Evolutionary conservation across 2,113 vertebrate genomes (phyloP).

Genomic region (Antigone vipio): DNA sequence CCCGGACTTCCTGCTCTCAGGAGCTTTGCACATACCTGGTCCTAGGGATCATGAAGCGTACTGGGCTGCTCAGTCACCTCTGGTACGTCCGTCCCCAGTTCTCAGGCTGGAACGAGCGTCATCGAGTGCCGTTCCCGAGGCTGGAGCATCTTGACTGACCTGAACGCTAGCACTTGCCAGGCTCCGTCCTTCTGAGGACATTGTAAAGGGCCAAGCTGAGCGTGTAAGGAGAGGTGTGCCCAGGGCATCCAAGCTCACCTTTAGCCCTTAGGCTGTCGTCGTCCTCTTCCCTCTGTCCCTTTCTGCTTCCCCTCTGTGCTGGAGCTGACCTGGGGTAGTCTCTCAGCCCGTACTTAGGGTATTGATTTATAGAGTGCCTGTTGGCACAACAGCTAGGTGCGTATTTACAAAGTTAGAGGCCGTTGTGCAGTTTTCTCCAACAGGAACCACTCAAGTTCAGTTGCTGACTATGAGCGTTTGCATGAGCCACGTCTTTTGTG

Average conservation of each 20-base stretch:
- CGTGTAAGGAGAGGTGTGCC: fast-evolving
- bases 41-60: background rate
- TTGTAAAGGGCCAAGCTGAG: background rate
- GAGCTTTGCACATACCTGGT: background rate
- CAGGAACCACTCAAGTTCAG: background rate
- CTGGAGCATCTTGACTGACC: background rate
- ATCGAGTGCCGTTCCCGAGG: background rate
- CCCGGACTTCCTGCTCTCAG: fast-evolving
- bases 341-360: background rate
- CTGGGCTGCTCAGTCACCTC: background rate
- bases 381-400: background rate
- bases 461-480: background rate
- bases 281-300: background rate
- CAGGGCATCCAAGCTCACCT: fast-evolving
- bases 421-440: background rate
- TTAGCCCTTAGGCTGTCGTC: background rate
- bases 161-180: fast-evolving
- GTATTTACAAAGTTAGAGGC: background rate
- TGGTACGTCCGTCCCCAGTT: background rate
- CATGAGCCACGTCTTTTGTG: fast-evolving
- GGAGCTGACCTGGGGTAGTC: background rate
- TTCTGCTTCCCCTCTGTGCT: background rate
- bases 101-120: background rate
- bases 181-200: fast-evolving
- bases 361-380: background rate